Conservation (phyloP, 1,140 invertebrate species). For the Diprion similis region DNA sequence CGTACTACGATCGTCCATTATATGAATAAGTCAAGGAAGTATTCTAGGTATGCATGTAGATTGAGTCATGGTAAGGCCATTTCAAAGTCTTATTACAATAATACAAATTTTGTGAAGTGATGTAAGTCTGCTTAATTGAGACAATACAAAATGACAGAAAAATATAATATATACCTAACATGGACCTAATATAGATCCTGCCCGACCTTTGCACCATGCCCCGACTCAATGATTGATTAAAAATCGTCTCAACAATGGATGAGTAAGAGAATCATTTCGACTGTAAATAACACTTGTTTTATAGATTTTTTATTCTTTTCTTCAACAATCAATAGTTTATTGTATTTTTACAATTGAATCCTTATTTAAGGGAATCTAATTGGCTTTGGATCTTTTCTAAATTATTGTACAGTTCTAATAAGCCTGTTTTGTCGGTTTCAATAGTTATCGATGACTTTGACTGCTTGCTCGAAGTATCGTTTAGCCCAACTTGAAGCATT, state of each 20-base stretch:
- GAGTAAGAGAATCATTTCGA: too few relatives aligned
- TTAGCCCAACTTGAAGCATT: conserved; percentile 47
- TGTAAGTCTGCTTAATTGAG: conserved; percentile 15
- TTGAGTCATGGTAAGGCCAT: background rate
- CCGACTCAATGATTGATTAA: too few relatives aligned
- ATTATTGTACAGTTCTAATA: conserved; percentile 46
- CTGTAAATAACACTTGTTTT: too few relatives aligned
- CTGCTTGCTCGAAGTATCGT: conserved; percentile 21
- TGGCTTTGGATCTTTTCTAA: conserved; percentile 53
- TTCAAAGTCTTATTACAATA: background rate
- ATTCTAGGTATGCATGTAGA: background rate
- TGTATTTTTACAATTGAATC: background rate
- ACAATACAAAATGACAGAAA: conserved; percentile 17
- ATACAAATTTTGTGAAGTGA: background rate
- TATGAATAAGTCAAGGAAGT: background rate
- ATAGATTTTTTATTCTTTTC: background rate
- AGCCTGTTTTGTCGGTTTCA: conserved; percentile 47
- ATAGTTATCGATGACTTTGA: conserved; percentile 42
- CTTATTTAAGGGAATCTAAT: conserved; percentile 51
- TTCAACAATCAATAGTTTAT: background rate
- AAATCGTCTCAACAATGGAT: too few relatives aligned
- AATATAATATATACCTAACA: conserved; percentile 14
- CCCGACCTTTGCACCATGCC: too few relatives aligned
- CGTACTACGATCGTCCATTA: conserved; percentile 1
- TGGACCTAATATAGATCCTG: background rate